Conservation (phyloP, 2,888 invertebrate genomes). For the Cephus runcator region DNA sequence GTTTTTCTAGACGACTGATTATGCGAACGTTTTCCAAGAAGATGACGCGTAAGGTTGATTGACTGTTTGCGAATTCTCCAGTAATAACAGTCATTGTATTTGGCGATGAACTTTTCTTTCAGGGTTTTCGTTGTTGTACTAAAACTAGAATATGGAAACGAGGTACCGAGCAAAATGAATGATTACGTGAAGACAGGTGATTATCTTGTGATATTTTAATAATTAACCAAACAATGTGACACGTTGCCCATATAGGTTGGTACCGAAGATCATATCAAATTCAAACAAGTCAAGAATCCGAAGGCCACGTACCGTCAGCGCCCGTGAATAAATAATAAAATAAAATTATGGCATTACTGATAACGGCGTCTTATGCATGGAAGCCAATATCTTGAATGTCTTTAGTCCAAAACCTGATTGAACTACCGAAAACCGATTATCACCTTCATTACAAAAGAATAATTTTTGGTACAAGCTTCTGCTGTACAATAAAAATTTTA, state of each 20-base stretch:
- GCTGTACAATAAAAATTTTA: background rate
- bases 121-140: background rate
- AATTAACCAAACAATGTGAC: slow-evolving; percentile 25
- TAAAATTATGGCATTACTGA: slow-evolving; percentile 40
- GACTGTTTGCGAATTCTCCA: background rate
- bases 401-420: background rate
- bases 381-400: background rate
- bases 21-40: background rate
- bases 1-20: background rate
- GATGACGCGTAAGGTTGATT: background rate
- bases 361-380: slow-evolving; percentile 21
- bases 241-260: slow-evolving; percentile 3
- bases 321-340: slow-evolving; percentile 33
- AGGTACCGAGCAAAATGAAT: background rate
- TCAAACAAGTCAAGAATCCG: slow-evolving; percentile 29
- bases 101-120: background rate
- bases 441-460: background rate
- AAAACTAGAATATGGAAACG: background rate
- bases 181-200: background rate
- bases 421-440: background rate
- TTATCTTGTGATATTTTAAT: slow-evolving; percentile 24
- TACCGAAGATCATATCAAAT: slow-evolving; percentile 26
- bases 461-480: too few species aligned
- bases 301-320: slow-evolving; percentile 28
- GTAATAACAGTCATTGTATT: background rate